These are phyloP conservation scores for Megaceryle alcyon DNA, from an alignment of 2,797 vertebrate species.

Conservation along the genomic window DNA sequence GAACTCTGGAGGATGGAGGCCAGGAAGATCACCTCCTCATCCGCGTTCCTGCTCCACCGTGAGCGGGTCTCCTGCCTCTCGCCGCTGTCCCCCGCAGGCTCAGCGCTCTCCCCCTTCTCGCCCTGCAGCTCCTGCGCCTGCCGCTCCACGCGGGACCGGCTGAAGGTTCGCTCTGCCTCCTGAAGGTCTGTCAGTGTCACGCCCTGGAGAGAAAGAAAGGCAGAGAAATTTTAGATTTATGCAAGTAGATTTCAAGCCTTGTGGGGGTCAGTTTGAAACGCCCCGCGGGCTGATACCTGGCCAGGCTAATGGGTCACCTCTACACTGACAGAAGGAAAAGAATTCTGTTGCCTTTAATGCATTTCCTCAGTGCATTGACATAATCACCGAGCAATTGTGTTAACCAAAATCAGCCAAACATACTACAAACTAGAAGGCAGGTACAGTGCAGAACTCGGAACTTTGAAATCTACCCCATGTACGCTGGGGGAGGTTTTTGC, in stretches of 20 bases:
- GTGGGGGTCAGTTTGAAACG: neutral
- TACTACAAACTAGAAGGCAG: neutral
- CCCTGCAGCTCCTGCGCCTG: constrained; percentile 74
- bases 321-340: neutral
- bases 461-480: neutral
- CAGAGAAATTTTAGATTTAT: fast-evolving
- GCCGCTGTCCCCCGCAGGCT: neutral
- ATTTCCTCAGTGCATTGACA: neutral
- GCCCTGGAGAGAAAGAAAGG: constrained; percentile 77
- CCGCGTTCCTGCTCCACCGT: constrained; percentile 44
- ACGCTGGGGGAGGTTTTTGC: neutral
- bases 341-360: neutral
- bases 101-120: neutral
- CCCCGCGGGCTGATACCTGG: neutral
- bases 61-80: constrained; percentile 30
- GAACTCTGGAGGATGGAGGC: neutral
- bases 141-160: constrained; percentile 76
- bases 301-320: neutral
- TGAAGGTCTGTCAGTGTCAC: constrained; percentile 91
- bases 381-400: neutral
- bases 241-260: neutral
- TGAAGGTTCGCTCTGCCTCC: constrained; percentile 87
- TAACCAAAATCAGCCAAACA: neutral
- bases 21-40: constrained; percentile 79
- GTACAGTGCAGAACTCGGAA: neutral